Evolutionary conservation across 2,797 vertebrate genomes (phyloP).

Genomic region (Gymnoscopelus braueri): DNA sequence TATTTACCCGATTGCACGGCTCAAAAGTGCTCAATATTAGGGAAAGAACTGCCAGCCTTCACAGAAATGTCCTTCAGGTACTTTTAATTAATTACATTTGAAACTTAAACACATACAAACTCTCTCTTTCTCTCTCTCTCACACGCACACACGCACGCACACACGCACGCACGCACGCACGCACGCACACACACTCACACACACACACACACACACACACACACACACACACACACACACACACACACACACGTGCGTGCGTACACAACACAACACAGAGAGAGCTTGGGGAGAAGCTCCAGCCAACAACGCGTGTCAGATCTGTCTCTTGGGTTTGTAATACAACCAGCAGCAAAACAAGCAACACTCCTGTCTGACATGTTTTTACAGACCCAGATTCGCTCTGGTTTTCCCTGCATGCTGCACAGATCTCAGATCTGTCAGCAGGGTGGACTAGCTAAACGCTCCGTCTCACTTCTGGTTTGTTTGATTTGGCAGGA

Average conservation of each 20-base stretch:
- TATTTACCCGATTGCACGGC: no score
- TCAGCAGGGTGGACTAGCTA: conserved; percentile 13
- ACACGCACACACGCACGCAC: not conserved
- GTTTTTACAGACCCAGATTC: conserved; percentile 36
- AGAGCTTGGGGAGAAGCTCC: not conserved
- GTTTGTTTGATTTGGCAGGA: conserved; percentile 24
- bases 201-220: no score
- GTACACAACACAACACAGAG: conserved; percentile 3
- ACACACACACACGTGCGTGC: not conserved
- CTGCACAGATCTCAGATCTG: not conserved
- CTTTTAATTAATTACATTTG: no score
- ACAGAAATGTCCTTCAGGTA: no score
- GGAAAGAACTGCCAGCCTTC: no score
- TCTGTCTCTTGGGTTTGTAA: conserved; percentile 14
- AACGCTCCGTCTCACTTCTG: conserved; percentile 1
- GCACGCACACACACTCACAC: no score
- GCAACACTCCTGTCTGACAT: conserved; percentile 21
- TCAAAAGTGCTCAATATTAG: no score
- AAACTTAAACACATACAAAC: no score
- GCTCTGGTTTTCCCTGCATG: conserved; percentile 11
- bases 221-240: not conserved
- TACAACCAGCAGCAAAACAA: conserved; percentile 16
- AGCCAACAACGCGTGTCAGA: conserved; percentile 5
- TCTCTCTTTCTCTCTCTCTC: no score
- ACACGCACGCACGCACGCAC: no score